Evolutionary conservation across 1,140 invertebrate genomes (phyloP), one percentile per base, ranked within the genome.

Genomic region (Colletes gigas): DNA sequence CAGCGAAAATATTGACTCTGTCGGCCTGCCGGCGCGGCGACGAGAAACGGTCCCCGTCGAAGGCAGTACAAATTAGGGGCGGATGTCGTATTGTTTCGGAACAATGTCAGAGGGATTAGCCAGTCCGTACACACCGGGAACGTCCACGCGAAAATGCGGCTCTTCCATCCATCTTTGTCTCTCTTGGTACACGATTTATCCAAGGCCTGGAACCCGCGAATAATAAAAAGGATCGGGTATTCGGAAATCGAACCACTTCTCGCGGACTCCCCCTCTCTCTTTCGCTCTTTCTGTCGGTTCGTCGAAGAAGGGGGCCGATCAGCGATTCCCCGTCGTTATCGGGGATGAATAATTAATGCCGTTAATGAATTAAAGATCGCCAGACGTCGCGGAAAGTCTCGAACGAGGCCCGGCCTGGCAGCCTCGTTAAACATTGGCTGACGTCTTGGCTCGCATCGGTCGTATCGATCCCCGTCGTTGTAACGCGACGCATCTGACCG

Each of bases 91-190:
- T 90, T 89, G 89, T 89, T 86, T 90, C 80, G 79, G 86, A 87
- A 89, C 88, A 89, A 90, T 89, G 85, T 89, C 83, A 84, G 82
- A 75, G 73, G 88, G 89, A 89, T 90, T 88, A 90, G 84, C 77
- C 77, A 57, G 55, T 67, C 52, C 68, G 76, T 71, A 80, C 63
- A 70, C 73, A 79, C 17, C 30, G 17, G 63, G 44, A 50, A 54
- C 39, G 73, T 69, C 65, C 65, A 55, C 74, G 79, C 14, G 59
- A 44, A 83, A 71, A 82, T 55, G 21, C 17, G 7, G 10, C n/a
- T n/a, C 57, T 14, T n/a, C 39, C 52, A 57, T n/a, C 39, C 52
- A 57, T 4, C 52, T 17, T 19, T 3, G 15, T 10, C 0, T 44
- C 8, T 8, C 57, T 47, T 59, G 62, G 17, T 73, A 17, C 52